A percentile compares a stretch with the other conserved stretches of the same genome.
phyloP scores from a whole-genome alignment of 1,140 invertebrate species.

The Lamellibrachia luymesi region DNA sequence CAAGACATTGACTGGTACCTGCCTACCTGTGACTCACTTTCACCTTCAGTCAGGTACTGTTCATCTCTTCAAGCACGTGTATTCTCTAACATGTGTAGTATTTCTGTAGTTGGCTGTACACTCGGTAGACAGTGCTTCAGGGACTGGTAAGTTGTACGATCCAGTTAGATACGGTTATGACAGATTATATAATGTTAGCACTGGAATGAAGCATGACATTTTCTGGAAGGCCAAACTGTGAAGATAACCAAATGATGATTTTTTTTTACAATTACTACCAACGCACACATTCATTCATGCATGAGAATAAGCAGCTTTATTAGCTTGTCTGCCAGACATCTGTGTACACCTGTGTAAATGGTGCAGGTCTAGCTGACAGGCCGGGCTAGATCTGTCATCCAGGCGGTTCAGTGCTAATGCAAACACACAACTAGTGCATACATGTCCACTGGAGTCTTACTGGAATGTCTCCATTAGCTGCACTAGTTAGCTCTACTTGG shows the following conservation, averaged over 20 bases:
- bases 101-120: not conserved
- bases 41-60: not conserved
- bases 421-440: not conserved
- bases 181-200: too few species aligned
- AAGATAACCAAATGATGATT: not conserved
- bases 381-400: not conserved
- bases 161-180: too few species aligned
- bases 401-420: not conserved
- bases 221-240: too few species aligned
- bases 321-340: not conserved
- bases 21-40: not conserved
- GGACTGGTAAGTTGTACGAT: not conserved
- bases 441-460: not conserved
- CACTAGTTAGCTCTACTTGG: not conserved
- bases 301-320: not conserved
- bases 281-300: not conserved
- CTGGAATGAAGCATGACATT: too few species aligned
- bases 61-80: not conserved
- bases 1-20: not conserved
- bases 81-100: not conserved
- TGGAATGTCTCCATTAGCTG: not conserved
- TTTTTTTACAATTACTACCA: not conserved
- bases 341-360: not conserved
- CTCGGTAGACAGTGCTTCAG: not conserved
- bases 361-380: not conserved